phyloP scores from a whole-genome alignment of 2,113 vertebrate species.

The Prolemur simus region DNA sequence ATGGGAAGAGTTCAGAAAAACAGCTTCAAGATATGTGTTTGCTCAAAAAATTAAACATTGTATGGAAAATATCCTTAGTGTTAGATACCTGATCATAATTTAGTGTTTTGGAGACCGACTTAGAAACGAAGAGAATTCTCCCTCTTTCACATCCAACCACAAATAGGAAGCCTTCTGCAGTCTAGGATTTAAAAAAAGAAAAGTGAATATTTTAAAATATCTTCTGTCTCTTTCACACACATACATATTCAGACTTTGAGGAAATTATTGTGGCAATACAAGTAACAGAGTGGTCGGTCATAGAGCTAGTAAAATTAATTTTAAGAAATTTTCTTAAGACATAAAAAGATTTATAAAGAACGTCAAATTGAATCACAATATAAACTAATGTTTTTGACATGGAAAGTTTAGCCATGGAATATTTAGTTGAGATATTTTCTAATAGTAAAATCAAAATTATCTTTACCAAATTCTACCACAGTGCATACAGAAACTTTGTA shows the following conservation, averaged over 20 bases:
- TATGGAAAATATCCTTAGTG: neutral
- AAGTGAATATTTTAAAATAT: neutral
- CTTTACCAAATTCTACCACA: neutral
- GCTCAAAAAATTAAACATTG: neutral
- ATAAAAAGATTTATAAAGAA: neutral
- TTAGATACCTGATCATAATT: slow-evolving; percentile 64
- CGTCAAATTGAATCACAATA: neutral
- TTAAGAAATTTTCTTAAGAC: slow-evolving; percentile 3
- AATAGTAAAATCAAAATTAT: neutral
- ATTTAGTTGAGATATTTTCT: neutral
- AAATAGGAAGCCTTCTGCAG: slow-evolving; percentile 97
- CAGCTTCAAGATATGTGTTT: neutral
- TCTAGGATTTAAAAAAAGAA: slow-evolving; percentile 81
- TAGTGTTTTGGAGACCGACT: slow-evolving; percentile 95
- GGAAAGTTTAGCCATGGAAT: neutral
- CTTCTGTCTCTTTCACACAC: neutral
- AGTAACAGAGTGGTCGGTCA: neutral
- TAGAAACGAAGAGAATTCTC: slow-evolving; percentile 96
- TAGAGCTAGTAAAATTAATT: neutral
- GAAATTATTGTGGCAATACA: neutral
- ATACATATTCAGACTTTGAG: neutral
- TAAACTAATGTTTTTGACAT: neutral
- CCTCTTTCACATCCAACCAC: slow-evolving; percentile 98
- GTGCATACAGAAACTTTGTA: neutral
- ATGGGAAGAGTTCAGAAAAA: neutral